phyloP scores from a whole-genome alignment of 1,140 invertebrate species.

The Danaus plexippus region DNA sequence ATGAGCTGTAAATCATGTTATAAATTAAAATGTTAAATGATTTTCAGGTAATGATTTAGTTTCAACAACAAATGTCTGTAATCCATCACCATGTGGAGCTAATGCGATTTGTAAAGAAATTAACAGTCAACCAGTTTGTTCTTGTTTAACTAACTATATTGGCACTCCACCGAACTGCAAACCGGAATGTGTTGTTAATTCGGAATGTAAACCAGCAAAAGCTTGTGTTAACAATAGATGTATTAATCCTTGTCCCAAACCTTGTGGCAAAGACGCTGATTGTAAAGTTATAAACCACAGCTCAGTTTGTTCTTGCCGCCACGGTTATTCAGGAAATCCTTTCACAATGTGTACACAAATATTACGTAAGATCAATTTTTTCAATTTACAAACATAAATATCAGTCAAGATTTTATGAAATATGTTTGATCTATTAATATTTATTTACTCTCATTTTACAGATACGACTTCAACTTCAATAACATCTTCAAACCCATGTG shows the following conservation, averaged over 20 bases:
- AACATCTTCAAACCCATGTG: constrained; percentile 77
- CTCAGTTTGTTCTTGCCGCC: constrained; percentile 73
- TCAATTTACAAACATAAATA: neutral
- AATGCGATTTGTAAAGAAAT: constrained; percentile 57
- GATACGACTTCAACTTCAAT: constrained; percentile 41
- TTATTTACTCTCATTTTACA: constrained; percentile 23
- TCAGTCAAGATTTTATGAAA: neutral
- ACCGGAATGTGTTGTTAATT: constrained; percentile 75
- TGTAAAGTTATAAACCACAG: constrained; percentile 74
- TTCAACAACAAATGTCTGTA: constrained; percentile 67
- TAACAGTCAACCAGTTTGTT: constrained; percentile 73
- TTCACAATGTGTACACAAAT: constrained; percentile 72
- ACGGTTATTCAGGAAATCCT: constrained; percentile 74
- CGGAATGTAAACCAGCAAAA: constrained; percentile 75
- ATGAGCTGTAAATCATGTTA: neutral
- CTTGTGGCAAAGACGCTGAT: constrained; percentile 68
- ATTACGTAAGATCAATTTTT: constrained; percentile 71
- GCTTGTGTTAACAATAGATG: constrained; percentile 78
- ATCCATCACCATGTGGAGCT: constrained; percentile 64
- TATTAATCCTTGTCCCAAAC: constrained; percentile 75
- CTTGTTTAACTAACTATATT: constrained; percentile 73
- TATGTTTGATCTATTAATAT: constrained; percentile 8
- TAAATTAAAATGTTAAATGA: constrained; percentile 1
- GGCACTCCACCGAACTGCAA: constrained; percentile 74
- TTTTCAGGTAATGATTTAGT: constrained; percentile 43